Base-by-base conservation (phyloP, 1,140 invertebrate species). In the Heliconius melpomene region DNA sequence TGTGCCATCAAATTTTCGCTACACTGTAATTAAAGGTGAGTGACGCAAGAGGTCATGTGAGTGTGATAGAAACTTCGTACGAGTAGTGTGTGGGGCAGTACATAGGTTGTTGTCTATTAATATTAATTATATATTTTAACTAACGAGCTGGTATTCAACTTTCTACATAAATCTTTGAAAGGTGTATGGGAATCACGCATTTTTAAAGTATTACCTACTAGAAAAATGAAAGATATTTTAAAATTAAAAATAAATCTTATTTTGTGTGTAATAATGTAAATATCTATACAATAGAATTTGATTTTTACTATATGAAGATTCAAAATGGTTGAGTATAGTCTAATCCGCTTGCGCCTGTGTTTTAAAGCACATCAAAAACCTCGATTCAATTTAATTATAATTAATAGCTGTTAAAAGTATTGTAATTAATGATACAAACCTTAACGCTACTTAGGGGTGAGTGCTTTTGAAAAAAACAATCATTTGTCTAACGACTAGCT, bases 371-470 rank as follows among this genome's bases (percentile, higher is more conserved):
- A 70, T 70, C 57, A 38, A 74, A 83, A 81, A 78, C 80, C 87
- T 89, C 84, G 83, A 87, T 88, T 86, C 84, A 79, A 86, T 86
- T 89, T 91, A 92, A 92, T 92, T 89, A 92, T 90, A 88, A 92
- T 92, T 90, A 90, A 92, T 92, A 90, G 86, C 84, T 80, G 82
- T 83, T 86, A 90, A 85, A 86, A 86, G 80, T 36, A 85, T 87
- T 87, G 89, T 90, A 89, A 90, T 90, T 90, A 90, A 91, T 89
- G 87, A 87, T 90, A 86, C 86, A 88, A 88, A 87, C 83, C 83
- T 79, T 85, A 76, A 79, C 73, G 87, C 88, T 88, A 92, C 88
- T 87, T 86, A 81, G 83, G 82, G 83, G 79, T 84, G 82, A 86
- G 29, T 70, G 78, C 52, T 79, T 85, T 78, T 74, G 72, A 54